These are phyloP conservation scores for Echinarachnius parma DNA, from an alignment of 53 echinoderm and acorn worm genomes.

Conservation along the genomic window DNA sequence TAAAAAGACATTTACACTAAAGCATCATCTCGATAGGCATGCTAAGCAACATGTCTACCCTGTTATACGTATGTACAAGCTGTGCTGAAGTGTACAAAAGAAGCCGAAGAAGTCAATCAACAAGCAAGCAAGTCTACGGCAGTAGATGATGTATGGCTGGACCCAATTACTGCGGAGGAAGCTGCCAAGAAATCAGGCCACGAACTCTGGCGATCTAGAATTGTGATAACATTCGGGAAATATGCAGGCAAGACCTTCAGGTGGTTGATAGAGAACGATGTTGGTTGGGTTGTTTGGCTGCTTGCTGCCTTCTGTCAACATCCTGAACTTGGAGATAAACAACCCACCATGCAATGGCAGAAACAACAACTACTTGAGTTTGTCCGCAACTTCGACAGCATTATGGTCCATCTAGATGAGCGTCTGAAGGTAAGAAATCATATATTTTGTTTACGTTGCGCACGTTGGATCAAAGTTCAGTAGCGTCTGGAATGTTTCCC, in stretches of 20 bases:
- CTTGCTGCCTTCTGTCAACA: slow-evolving; percentile 4
- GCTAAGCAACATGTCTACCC: no score
- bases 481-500: no score
- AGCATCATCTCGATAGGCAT: no score
- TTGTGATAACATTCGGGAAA: neutral
- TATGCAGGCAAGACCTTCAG: slow-evolving; percentile 26
- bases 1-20: no score
- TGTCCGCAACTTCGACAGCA: neutral
- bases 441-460: no score
- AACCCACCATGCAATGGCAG: slow-evolving; percentile 14
- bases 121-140: neutral
- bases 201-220: neutral
- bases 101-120: no score
- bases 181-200: slow-evolving; percentile 19
- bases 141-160: slow-evolving; percentile 7
- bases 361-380: slow-evolving; percentile 38
- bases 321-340: slow-evolving; percentile 19
- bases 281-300: slow-evolving; percentile 47
- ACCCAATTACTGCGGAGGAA: slow-evolving; percentile 25
- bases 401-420: no score
- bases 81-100: no score
- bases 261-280: slow-evolving; percentile 48
- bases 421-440: no score
- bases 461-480: no score
- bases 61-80: no score